Percentiles rank a stretch among this genome's conserved stretches.
Evolutionary conservation across 1,140 invertebrate genomes (phyloP).

Genomic region (Drosophila littoralis): DNA sequence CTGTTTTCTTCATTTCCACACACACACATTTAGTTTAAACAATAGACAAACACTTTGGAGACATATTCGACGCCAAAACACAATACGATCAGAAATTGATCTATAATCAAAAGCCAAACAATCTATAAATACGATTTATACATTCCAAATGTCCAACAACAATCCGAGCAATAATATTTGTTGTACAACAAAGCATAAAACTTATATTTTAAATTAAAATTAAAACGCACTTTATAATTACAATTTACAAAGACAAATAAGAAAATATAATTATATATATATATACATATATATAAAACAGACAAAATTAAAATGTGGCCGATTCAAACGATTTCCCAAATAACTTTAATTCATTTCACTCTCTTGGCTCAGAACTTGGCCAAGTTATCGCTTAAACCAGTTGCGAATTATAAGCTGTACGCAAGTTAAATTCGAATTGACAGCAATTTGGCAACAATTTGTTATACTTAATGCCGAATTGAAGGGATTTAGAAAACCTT

Average conservation of each 20-base stretch:
- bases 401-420: conserved; percentile 1
- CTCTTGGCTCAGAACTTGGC: background rate
- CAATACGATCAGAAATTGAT: background rate
- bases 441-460: too few species aligned
- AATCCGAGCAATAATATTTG: background rate
- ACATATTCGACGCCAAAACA: conserved; percentile 76
- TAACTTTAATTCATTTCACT: background rate
- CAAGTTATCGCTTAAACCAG: background rate
- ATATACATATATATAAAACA: too few species aligned
- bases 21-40: background rate
- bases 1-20: background rate
- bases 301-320: background rate
- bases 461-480: too few species aligned
- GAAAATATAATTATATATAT: background rate
- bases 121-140: conserved; percentile 8
- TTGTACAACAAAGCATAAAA: conserved; percentile 7
- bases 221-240: background rate
- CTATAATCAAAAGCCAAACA: conserved; percentile 31
- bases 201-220: background rate
- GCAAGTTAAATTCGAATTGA: too few species aligned
- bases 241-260: background rate
- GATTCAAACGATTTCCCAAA: background rate
- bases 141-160: background rate
- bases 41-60: conserved; percentile 65
- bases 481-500: too few species aligned